phyloP scores from a whole-genome alignment of 2,113 vertebrate species.

The Thymallus thymallus region DNA sequence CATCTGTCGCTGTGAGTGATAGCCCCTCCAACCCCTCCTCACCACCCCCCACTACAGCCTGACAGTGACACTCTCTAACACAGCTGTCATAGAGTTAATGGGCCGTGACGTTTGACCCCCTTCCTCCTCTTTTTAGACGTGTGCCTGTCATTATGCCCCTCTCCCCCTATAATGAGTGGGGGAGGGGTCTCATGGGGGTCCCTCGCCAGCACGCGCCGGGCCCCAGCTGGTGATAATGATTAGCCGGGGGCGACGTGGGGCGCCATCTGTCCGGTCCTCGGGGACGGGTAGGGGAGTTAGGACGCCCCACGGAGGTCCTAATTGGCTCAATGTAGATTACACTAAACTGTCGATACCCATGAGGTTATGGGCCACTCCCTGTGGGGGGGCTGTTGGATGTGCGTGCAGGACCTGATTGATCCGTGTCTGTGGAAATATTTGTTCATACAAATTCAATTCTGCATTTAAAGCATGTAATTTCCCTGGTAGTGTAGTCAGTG shows the following conservation, averaged over 20 bases:
- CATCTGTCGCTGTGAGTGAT: conserved; percentile 71
- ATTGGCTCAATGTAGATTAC: conserved; percentile 76
- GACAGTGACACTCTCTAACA: conserved; percentile 28
- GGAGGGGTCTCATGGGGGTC: not conserved
- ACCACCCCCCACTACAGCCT: no score
- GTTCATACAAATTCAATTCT: no score
- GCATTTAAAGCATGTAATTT: no score
- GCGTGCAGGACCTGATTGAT: no score
- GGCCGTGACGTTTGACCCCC: conserved; percentile 50
- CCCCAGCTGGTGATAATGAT: conserved; percentile 43
- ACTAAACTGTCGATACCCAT: conserved; percentile 42
- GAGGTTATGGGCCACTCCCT: conserved; percentile 52
- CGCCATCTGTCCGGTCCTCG: not conserved
- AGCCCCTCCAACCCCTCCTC: conserved; percentile 24
- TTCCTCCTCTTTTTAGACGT: conserved; percentile 36
- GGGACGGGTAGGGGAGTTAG: conserved; percentile 24
- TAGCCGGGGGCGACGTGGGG: conserved; percentile 34
- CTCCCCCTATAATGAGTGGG: conserved; percentile 23
- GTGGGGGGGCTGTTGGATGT: not conserved
- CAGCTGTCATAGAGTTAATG: conserved; percentile 61
- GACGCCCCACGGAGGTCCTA: conserved; percentile 63
- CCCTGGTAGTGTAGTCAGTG: no score
- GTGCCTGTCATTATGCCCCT: conserved; percentile 61
- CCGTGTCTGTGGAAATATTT: no score
- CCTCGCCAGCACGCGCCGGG: conserved; percentile 50